Conservation (phyloP, 2,888 invertebrate genomes). For the Drosophila quinaria region DNA sequence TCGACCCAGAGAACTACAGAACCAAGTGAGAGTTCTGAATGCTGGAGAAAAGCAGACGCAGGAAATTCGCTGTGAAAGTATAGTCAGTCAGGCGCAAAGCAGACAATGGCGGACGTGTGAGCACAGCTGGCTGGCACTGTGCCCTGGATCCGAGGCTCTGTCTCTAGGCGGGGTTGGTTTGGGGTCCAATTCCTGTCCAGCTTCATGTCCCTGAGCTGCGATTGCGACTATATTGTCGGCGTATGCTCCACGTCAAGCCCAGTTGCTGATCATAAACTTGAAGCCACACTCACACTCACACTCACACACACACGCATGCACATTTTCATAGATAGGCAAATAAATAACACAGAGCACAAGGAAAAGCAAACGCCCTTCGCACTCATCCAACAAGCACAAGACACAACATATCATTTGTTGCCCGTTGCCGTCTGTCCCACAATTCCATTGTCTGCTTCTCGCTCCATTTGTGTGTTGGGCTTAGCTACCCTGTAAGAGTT, state of each 20-base stretch:
- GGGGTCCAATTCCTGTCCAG: constrained; percentile 10
- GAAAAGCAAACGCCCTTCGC: constrained; percentile 42
- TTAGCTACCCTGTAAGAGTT: constrained; percentile 6
- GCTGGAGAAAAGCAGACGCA: constrained; percentile 23
- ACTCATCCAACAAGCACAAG: constrained; percentile 37
- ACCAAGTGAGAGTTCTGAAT: constrained; percentile 3
- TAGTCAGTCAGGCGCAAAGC: constrained; percentile 47
- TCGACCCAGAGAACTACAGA: constrained; percentile 9
- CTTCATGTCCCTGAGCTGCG: constrained; percentile 37
- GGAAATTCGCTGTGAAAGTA: constrained; percentile 57
- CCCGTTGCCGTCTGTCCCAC: constrained; percentile 22
- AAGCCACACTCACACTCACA: constrained; percentile 35
- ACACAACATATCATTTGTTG: constrained; percentile 72
- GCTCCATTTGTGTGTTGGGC: constrained; percentile 35
- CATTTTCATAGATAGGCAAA: constrained; percentile 27
- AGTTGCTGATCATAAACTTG: constrained; percentile 76
- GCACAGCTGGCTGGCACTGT: constrained; percentile 41
- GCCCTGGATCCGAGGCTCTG: neutral
- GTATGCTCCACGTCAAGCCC: constrained; percentile 72
- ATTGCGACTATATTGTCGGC: constrained; percentile 64
- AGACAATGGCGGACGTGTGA: constrained; percentile 44
- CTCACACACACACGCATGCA: constrained; percentile 18
- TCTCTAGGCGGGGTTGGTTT: neutral
- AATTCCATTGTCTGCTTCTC: constrained; percentile 25
- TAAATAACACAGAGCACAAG: constrained; percentile 44